Evolutionary conservation across 2,797 vertebrate species (phyloP), one percentile per base, ranked within the genome.

Genomic region (Spondyliosoma cantharus): DNA sequence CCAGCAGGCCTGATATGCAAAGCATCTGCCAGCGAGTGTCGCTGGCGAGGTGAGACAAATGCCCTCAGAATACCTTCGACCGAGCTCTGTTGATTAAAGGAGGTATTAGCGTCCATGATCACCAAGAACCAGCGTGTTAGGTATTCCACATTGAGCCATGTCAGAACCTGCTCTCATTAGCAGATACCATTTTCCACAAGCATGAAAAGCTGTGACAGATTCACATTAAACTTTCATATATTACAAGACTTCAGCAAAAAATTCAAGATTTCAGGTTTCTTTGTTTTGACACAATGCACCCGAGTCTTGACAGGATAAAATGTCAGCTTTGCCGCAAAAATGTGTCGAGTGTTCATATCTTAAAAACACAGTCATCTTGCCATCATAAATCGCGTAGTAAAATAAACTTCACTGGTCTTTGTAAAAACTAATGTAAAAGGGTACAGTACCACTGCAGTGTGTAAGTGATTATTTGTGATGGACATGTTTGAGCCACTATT

Each of bases 1-100:
- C 76, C 74, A 80, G 81, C 94, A 91, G 92, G 83, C 93, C 94
- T 96, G 94, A 96, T 97, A 98, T 96, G 95, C 95, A 96, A 95
- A 95, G 92, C 90, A 91, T 94, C 94, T 95, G 94, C 95, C 93
- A 95, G 91, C 79, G 81, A 88, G 80, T 91, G 88, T 95, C 84
- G 85, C 90, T 83, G 83, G 87, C 87, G 89, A 89, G 90, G 91
- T 81, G 90, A 96, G 94, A 94, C 91, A 92, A 94, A 96, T 95
- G 93, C 94, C 91, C 85, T 88, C 88, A 63, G 91, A 93, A 91
- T 93, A 91, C 92, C 93, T 95, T 93, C 89, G 81, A 90, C 95
- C 93, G 90, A 88, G 93, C 86, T 63, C 76, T 92, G 90, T 95
- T 96, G 96, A 96, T 96, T 95, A 93, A 91, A 91, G 85, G 69